Conservation (phyloP, 2,888 invertebrate genomes). For the Chrysolina haemoptera region DNA sequence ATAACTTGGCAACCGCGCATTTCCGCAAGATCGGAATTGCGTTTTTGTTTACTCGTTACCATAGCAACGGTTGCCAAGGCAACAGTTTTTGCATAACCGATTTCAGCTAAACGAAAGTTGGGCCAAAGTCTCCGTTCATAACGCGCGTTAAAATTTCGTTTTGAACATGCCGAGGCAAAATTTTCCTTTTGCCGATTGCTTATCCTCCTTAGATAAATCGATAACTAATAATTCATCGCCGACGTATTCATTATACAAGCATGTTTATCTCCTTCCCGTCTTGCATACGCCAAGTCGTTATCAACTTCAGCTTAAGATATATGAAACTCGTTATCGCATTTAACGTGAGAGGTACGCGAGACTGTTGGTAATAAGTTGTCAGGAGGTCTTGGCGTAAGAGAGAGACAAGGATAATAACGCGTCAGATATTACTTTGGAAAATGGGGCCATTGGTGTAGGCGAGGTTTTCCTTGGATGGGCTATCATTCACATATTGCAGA, state of each 20-base stretch:
- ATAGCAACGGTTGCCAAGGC: no score
- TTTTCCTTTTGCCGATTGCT: neutral
- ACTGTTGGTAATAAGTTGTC: conserved; percentile 44
- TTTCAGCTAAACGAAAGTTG: no score
- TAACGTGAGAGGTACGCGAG: conserved; percentile 38
- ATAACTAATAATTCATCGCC: conserved; percentile 34
- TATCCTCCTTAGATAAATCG: conserved; percentile 9
- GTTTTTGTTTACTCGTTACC: no score
- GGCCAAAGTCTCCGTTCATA: no score
- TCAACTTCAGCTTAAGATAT: conserved; percentile 44
- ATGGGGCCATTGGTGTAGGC: conserved; percentile 3
- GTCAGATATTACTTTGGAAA: conserved; percentile 31
- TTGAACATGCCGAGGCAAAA: no score
- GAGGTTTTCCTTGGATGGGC: neutral
- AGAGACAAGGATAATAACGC: conserved; percentile 28
- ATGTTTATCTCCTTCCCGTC: conserved; percentile 34
- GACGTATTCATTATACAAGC: conserved; percentile 28
- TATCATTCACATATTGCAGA: no score
- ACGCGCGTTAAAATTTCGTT: no score
- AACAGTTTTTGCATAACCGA: no score
- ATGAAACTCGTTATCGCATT: conserved; percentile 44
- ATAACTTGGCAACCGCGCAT: no score
- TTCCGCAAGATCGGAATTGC: no score
- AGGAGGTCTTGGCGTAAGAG: conserved; percentile 37
- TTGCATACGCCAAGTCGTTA: conserved; percentile 38